phyloP scores from a whole-genome alignment of 2,888 invertebrate genomes.

The Vesta saturnalis region DNA sequence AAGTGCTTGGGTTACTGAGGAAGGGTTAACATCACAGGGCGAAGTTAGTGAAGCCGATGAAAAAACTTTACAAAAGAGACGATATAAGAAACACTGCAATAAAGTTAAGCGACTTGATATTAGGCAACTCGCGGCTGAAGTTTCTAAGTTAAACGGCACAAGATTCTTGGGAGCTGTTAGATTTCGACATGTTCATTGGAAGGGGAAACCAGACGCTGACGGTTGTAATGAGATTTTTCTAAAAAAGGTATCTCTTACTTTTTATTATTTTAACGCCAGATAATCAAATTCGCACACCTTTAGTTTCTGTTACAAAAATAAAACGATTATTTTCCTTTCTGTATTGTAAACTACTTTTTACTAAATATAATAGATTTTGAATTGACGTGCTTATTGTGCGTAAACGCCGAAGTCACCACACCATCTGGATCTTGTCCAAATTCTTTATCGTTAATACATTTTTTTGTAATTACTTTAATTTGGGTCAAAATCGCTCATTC shows the following conservation, averaged over 20 bases:
- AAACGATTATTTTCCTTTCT: neutral
- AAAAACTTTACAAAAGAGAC: constrained; percentile 68
- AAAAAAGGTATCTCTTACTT: constrained; percentile 74
- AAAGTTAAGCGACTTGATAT: constrained; percentile 76
- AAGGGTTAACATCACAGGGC: constrained; percentile 76
- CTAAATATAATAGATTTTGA: neutral
- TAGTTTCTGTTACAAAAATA: constrained; percentile 15
- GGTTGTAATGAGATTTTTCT: constrained; percentile 90
- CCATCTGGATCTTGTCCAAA: neutral
- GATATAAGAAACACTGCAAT: constrained; percentile 70
- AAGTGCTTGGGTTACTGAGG: constrained; percentile 81
- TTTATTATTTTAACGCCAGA: neutral
- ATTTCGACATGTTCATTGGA: constrained; percentile 85
- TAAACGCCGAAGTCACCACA: neutral
- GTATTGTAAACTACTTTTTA: neutral
- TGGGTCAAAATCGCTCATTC: no score
- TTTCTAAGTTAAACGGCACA: constrained; percentile 74
- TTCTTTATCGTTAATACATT: neutral
- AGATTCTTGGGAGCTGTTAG: constrained; percentile 75
- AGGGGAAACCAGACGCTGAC: constrained; percentile 85
- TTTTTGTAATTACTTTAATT: no score
- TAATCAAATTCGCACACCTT: neutral
- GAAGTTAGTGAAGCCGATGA: constrained; percentile 80
- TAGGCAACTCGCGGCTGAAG: constrained; percentile 74
- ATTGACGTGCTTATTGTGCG: neutral